phyloP scores from a whole-genome alignment of 2,797 vertebrate genomes.

The Diplodus puntazzo region DNA sequence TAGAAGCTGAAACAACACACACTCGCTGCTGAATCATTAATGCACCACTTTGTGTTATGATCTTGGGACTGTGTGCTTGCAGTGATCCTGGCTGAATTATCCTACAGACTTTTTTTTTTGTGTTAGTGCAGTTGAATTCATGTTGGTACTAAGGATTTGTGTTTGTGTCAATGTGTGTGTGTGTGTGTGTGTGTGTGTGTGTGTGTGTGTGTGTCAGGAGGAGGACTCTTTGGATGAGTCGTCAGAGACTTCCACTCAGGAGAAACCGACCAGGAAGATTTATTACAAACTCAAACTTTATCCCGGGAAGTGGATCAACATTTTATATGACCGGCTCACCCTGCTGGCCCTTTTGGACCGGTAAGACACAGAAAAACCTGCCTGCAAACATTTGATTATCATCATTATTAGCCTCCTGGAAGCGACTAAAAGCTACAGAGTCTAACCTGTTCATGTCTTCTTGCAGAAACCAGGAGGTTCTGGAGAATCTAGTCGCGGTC shows the following conservation, averaged over 20 bases:
- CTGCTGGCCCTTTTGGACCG: slow-evolving; percentile 93
- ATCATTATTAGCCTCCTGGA: not conserved
- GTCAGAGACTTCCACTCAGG: slow-evolving; percentile 90
- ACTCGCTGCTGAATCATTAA: slow-evolving; percentile 47
- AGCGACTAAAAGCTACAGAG: not conserved
- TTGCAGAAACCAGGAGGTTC: slow-evolving; percentile 91
- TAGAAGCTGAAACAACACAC: slow-evolving; percentile 28
- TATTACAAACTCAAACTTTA: slow-evolving; percentile 95
- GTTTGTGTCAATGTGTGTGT: not conserved
- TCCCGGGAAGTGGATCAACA: slow-evolving; percentile 95
- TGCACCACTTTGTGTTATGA: slow-evolving; percentile 8
- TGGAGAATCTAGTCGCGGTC: slow-evolving; percentile 91
- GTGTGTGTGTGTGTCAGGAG: slow-evolving; percentile 74
- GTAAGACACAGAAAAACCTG: slow-evolving; percentile 70
- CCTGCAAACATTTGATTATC: too few species aligned
- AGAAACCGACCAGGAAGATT: slow-evolving; percentile 90
- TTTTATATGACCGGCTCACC: slow-evolving; percentile 94
- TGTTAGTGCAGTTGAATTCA: slow-evolving; percentile 3
- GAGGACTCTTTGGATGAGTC: slow-evolving; percentile 90
- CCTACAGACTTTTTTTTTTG: not conserved
- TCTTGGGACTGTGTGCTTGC: not conserved
- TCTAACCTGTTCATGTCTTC: slow-evolving; percentile 16
- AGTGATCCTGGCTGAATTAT: slow-evolving; percentile 10
- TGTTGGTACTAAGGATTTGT: slow-evolving; percentile 16
- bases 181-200: slow-evolving; percentile 6